Base-by-base conservation (phyloP, 2,113 vertebrate species). In the Alligator mississippiensis region DNA sequence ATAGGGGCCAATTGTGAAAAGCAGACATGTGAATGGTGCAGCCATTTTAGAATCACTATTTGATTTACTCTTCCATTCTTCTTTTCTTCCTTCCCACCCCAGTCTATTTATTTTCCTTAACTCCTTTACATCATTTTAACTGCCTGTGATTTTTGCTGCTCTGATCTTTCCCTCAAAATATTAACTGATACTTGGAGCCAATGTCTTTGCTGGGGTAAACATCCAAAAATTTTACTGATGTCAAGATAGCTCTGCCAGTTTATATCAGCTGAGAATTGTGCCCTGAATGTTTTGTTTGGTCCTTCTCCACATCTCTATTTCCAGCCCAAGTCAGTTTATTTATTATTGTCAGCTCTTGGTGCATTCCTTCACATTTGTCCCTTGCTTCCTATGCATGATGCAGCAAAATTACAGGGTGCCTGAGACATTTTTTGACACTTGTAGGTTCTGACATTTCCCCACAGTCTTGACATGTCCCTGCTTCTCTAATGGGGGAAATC, bases 91-190 rank as follows among this genome's bases (percentile, higher is more conserved):
- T 47, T 84, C 66, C 64, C 19, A 5, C n/a, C 77, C 64, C 38
- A 60, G 76, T 77, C n/a, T 90, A 2, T 89, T 92, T 80, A 76
- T 93, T 94, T 78, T 77, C 9, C 64, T 77, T 66, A 76, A 34
- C 58, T 81, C 78, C 85, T 89, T 82, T 61, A 87, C 70, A 77
- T 88, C 82, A 34, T 58, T 3, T 78, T 38, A 84, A 66, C 68
- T 82, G 2, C 0, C 82, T 1, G 3, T 54, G 79, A 58, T 74
- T 79, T 79, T 80, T 0, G 0, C 24, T 75, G 30, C 25, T 80
- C 63, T 76, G 11, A 19, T 83, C 34, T 70, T 54, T 21, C 72
- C 58, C 19, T 19, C 47, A 2, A 0, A 77, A 34, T 28, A 9
- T 79, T 84, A 87, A 24, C 61, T 75, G 77, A 74, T 85, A 76